Percentiles rank a stretch among this genome's conserved stretches.
Evolutionary conservation across 2,888 invertebrate species (phyloP).

Genomic region (Orthosia gracilis): DNA sequence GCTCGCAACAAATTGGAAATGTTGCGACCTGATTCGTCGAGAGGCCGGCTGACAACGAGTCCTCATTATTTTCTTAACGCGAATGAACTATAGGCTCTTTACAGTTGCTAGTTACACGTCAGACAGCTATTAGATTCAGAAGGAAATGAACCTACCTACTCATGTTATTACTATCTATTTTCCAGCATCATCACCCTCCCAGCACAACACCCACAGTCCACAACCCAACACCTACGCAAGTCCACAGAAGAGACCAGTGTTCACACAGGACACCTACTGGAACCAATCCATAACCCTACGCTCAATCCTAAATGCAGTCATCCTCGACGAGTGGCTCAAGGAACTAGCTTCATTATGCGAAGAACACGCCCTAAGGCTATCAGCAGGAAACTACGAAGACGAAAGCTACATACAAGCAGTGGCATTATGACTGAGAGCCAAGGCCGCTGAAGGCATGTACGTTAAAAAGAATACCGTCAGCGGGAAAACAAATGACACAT

Average conservation of each 20-base stretch:
- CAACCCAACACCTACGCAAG: conserved; percentile 70
- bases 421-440: conserved; percentile 87
- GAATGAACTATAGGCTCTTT: too few relatives aligned
- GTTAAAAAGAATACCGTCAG: conserved; percentile 60
- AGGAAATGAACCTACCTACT: not conserved
- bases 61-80: too few relatives aligned
- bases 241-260: conserved; percentile 78
- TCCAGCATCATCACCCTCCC: conserved; percentile 73
- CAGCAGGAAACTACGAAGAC: conserved; percentile 81
- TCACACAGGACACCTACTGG: conserved; percentile 88
- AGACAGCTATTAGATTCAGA: not conserved
- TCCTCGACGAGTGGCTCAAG: conserved; percentile 98
- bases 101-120: not conserved
- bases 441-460: conserved; percentile 70
- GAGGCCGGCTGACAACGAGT: too few relatives aligned
- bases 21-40: too few relatives aligned
- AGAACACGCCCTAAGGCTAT: conserved; percentile 95
- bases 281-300: conserved; percentile 85
- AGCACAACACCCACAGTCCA: conserved; percentile 72
- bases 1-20: too few relatives aligned
- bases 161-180: not conserved
- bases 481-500: conserved; percentile 65
- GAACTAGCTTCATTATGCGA: conserved; percentile 98
- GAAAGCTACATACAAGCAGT: conserved; percentile 82
- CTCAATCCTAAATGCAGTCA: conserved; percentile 93